Percentiles rank a stretch among this genome's conserved stretches.
Conservation (phyloP, 2,797 vertebrate genomes). For the Microcaecilia unicolor region DNA sequence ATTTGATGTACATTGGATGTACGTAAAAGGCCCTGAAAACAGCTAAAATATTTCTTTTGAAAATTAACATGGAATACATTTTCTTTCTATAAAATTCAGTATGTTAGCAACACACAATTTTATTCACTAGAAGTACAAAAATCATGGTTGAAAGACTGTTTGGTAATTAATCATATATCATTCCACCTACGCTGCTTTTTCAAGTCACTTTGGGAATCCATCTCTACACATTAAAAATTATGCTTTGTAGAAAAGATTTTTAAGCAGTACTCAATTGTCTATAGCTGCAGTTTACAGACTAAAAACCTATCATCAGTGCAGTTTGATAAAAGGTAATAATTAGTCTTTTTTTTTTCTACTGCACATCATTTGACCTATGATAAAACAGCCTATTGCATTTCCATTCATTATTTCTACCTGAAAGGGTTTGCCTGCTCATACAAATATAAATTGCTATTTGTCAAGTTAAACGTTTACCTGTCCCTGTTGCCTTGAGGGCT, state of each 20-base stretch:
- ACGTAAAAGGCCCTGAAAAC: no score
- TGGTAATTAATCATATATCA: conserved; percentile 24
- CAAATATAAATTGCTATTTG: conserved; percentile 54
- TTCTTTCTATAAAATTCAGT: conserved; percentile 15
- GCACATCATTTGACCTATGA: conserved; percentile 53
- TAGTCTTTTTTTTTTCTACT: conserved; percentile 40
- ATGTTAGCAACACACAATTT: conserved; percentile 22
- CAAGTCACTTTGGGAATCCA: conserved; percentile 36
- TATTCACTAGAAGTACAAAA: conserved; percentile 21
- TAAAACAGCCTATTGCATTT: conserved; percentile 55
- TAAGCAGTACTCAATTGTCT: conserved; percentile 36
- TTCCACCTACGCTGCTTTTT: conserved; percentile 21
- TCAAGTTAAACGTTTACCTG: conserved; percentile 48
- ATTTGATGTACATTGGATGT: no score
- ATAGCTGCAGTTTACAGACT: conserved; percentile 34
- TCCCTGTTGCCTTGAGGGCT: conserved; percentile 27
- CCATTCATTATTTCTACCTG: conserved; percentile 57
- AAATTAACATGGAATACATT: not conserved
- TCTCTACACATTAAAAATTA: conserved; percentile 30
- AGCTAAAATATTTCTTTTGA: not conserved
- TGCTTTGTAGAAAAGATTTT: conserved; percentile 21
- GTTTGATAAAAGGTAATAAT: conserved; percentile 55
- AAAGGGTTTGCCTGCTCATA: conserved; percentile 46
- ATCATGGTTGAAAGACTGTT: conserved; percentile 12
- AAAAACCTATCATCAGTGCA: conserved; percentile 55